Evolutionary conservation across 2,888 invertebrate genomes (phyloP).

Genomic region (Netelia melanura): DNA sequence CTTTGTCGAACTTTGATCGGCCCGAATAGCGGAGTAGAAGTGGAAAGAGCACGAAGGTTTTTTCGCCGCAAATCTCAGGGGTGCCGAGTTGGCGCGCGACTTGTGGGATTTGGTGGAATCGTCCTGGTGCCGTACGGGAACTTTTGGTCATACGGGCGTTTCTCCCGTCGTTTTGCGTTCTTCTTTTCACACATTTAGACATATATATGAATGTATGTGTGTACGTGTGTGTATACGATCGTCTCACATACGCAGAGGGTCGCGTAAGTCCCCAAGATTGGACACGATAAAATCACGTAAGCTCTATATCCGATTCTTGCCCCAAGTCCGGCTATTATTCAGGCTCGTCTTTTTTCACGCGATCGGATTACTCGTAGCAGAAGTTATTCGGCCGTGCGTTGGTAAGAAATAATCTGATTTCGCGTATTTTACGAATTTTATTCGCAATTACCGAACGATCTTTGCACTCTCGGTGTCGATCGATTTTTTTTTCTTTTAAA

Average conservation of each 20-base stretch:
- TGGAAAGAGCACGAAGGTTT: slow-evolving; percentile 70
- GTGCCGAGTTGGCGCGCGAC: slow-evolving; percentile 73
- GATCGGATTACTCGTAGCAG: background rate
- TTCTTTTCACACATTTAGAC: slow-evolving; percentile 32
- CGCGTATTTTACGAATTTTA: too few relatives aligned
- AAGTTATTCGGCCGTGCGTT: too few relatives aligned
- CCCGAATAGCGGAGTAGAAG: slow-evolving; percentile 55
- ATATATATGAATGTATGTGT: slow-evolving; percentile 28
- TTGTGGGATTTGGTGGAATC: slow-evolving; percentile 75
- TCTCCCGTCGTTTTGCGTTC: slow-evolving; percentile 25
- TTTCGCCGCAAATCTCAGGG: slow-evolving; percentile 72
- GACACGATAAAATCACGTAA: slow-evolving; percentile 54
- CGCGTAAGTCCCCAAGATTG: slow-evolving; percentile 15
- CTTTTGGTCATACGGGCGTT: slow-evolving; percentile 64
- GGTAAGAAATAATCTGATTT: too few relatives aligned
- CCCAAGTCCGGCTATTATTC: background rate
- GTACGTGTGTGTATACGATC: slow-evolving; percentile 21
- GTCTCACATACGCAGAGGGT: slow-evolving; percentile 24
- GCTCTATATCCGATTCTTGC: slow-evolving; percentile 13
- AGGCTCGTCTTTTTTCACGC: background rate
- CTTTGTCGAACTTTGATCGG: slow-evolving; percentile 71
- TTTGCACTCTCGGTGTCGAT: too few relatives aligned
- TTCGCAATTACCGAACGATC: too few relatives aligned
- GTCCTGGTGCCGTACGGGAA: slow-evolving; percentile 69
- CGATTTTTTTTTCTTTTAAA: too few relatives aligned